Conservation (phyloP, 2,888 invertebrate genomes). For the Hesperia comma region DNA sequence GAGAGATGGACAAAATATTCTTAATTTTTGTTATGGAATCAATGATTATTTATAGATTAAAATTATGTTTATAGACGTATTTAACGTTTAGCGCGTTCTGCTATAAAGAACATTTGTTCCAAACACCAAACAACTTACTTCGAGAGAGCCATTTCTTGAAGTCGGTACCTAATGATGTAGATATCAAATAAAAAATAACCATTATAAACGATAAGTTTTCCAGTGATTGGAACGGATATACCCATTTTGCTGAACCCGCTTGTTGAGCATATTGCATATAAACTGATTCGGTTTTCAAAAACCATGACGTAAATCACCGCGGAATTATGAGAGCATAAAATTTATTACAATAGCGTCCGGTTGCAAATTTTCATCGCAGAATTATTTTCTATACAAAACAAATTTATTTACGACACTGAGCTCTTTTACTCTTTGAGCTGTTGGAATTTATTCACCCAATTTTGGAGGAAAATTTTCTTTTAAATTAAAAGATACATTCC, state of each 20-base stretch:
- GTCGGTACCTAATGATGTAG: too few relatives aligned
- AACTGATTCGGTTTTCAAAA: constrained; percentile 50
- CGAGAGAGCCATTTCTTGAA: too few relatives aligned
- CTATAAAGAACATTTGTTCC: too few relatives aligned
- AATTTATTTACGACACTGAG: constrained; percentile 57
- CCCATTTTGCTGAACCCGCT: constrained; percentile 43
- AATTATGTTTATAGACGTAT: too few relatives aligned
- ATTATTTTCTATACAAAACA: constrained; percentile 68
- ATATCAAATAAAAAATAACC: too few relatives aligned
- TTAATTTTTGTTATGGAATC: too few relatives aligned
- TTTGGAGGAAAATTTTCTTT: constrained; percentile 27
- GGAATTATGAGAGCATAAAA: constrained; percentile 76
- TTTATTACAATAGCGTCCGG: constrained; percentile 74
- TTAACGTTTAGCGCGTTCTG: too few relatives aligned
- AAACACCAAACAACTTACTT: too few relatives aligned
- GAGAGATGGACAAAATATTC: too few relatives aligned
- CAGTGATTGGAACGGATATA: constrained; percentile 42
- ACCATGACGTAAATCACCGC: constrained; percentile 71
- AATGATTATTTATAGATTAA: too few relatives aligned
- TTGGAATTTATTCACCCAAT: constrained; percentile 7
- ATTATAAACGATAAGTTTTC: too few relatives aligned
- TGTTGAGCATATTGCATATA: constrained; percentile 68
- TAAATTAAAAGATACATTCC: not conserved
- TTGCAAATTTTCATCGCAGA: constrained; percentile 73
- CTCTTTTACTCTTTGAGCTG: constrained; percentile 44